Evolutionary conservation across 2,888 invertebrate species (phyloP).

Genomic region (Lasioglossum malachurum): DNA sequence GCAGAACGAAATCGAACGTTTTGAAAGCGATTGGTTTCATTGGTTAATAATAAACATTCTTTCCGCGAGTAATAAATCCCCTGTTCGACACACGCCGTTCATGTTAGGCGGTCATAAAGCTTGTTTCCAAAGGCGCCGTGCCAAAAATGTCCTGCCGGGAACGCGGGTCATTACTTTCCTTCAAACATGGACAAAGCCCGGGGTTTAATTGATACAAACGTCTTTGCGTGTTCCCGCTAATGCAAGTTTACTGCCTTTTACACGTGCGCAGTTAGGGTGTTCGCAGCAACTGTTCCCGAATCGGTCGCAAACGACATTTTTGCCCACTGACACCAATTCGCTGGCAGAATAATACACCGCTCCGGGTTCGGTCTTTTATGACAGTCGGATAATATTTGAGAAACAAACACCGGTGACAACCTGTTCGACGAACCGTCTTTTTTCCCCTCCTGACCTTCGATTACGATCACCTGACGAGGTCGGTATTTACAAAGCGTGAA

Average conservation of each 20-base stretch:
- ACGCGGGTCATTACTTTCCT: background rate
- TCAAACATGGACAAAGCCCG: background rate
- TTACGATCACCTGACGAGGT: background rate
- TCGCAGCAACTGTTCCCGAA: slow-evolving; percentile 14
- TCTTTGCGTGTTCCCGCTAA: slow-evolving; percentile 53
- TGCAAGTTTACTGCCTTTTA: slow-evolving; percentile 35
- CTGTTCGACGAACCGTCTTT: slow-evolving; percentile 50
- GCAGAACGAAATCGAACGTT: background rate
- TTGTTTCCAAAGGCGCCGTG: slow-evolving; percentile 16
- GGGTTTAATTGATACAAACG: slow-evolving; percentile 46
- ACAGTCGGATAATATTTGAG: slow-evolving; percentile 59
- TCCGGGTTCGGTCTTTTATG: slow-evolving; percentile 37
- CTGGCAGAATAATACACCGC: slow-evolving; percentile 17
- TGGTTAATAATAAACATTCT: background rate
- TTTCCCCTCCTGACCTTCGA: slow-evolving; percentile 32
- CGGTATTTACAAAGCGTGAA: background rate
- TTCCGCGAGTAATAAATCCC: background rate
- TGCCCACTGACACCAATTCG: slow-evolving; percentile 64
- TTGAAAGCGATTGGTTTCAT: background rate
- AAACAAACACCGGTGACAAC: slow-evolving; percentile 47
- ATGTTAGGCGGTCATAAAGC: background rate
- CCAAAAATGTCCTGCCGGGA: background rate
- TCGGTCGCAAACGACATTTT: slow-evolving; percentile 38
- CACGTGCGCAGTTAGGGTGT: background rate
- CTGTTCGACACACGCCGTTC: background rate